phyloP scores from a whole-genome alignment of 2,888 invertebrate species.

The Pristionchus arcanus region DNA sequence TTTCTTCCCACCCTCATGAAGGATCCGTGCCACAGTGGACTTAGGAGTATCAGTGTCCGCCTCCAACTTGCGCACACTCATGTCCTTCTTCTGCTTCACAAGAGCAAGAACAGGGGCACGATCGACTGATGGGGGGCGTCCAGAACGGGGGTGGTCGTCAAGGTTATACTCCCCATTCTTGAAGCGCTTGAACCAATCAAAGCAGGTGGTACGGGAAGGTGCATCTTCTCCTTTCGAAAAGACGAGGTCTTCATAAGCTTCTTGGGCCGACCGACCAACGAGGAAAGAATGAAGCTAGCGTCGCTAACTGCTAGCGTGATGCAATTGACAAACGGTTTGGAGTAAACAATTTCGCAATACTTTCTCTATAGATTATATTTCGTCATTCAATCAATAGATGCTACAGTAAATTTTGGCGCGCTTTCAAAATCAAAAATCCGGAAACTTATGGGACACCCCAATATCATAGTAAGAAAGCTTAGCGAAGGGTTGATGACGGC shows the following conservation, averaged over 20 bases:
- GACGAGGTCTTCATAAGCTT: background rate
- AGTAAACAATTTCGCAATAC: background rate
- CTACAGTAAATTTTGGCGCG: too few relatives aligned
- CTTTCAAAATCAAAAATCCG: too few relatives aligned
- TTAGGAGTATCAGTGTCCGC: background rate
- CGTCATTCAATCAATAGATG: too few relatives aligned
- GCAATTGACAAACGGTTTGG: background rate
- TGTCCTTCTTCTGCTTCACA: background rate
- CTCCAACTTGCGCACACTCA: background rate
- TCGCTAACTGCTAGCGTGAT: background rate
- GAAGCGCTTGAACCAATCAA: background rate
- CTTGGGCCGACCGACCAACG: background rate
- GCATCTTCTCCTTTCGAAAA: background rate
- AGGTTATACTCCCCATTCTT: background rate
- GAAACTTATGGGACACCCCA: too few relatives aligned
- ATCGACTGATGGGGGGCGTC: background rate
- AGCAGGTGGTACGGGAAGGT: background rate
- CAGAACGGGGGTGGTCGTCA: background rate
- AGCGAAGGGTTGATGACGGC: too few relatives aligned
- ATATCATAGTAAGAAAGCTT: too few relatives aligned
- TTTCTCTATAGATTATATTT: background rate
- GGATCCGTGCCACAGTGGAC: background rate
- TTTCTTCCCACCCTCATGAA: background rate
- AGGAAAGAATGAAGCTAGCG: background rate
- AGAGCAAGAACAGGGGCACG: background rate